Evolutionary conservation across 2,113 vertebrate species (phyloP), one percentile per base, ranked within the genome.

Genomic region (Mormoops blainvillei): DNA sequence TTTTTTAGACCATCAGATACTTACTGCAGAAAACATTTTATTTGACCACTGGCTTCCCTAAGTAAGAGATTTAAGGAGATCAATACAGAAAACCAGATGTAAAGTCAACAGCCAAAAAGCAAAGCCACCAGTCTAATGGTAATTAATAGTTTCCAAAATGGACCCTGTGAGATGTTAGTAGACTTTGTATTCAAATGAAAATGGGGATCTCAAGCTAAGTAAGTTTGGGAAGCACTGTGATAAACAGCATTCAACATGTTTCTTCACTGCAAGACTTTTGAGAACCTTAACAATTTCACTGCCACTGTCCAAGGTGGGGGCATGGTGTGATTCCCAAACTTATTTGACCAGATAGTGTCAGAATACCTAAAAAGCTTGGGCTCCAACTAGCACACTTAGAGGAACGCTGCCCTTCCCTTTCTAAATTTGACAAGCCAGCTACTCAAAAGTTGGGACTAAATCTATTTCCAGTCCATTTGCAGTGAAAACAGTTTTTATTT

Each of bases 81-180:
- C 54, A 41, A 22, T 41, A n/a, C 48, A 85, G 43, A 86, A 96
- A 97, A 89, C 3, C 31, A 1, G 16, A n/a, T 22, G 52, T 43
- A 6, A 97, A 80, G 45, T 50, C 58, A 82, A 52, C n/a, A 52
- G 56, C 20, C 94, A 54, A 87, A 97, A 93, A 89, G 24, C 28
- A 54, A 95, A 78, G 52, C 54, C 70, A 91, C 50, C 36, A 91
- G 48, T 70, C n/a, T 54, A 78, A 92, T 7, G 52, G 13, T 83
- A 65, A 65, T 50, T 36, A 94, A 48, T 54, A 87, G 82, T 92
- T 84, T 71, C 38, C 22, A 43, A 63, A 88, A 36, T 33, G 5
- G 78, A 19, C 71, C 85, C 78, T 84, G 7, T 78, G 76, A 63
- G 43, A 31, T 74, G 33, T 94, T 82, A 89, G 28, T 54, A 91